Conservation (phyloP, 1,140 invertebrate genomes). For the Mylabris phalerata region DNA sequence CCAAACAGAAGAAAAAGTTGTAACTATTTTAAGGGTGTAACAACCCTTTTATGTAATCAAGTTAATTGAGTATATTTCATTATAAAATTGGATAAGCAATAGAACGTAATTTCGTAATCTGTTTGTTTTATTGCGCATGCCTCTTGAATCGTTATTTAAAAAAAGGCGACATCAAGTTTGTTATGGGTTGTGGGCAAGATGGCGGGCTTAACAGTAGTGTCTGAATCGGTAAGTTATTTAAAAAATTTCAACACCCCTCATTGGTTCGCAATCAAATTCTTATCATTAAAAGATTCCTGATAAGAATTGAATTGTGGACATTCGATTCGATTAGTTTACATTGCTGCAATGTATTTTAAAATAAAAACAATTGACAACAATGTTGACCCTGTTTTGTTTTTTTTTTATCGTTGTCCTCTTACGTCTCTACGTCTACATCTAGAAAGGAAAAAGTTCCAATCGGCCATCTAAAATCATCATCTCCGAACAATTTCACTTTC, state of each 20-base stretch:
- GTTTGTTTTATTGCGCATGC: slow-evolving; percentile 2
- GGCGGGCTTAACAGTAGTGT: slow-evolving; percentile 28
- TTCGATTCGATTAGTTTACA: too few relatives aligned
- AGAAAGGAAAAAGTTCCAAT: slow-evolving; percentile 8
- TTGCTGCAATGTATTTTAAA: too few relatives aligned
- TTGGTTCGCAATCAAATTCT: too few relatives aligned
- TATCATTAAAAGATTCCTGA: too few relatives aligned
- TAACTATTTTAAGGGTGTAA: background rate
- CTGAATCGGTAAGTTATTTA: slow-evolving; percentile 30
- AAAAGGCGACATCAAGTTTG: background rate
- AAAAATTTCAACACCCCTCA: background rate
- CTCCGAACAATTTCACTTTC: background rate
- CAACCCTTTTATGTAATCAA: background rate
- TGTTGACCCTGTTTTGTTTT: background rate
- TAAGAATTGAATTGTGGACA: too few relatives aligned
- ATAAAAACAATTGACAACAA: background rate
- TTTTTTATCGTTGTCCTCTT: background rate
- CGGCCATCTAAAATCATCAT: background rate
- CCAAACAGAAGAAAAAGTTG: slow-evolving; percentile 2
- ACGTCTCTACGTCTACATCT: background rate
- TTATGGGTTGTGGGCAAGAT: slow-evolving; percentile 31
- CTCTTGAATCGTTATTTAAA: too few relatives aligned
- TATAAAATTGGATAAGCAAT: background rate
- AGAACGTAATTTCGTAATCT: background rate
- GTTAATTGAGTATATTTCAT: too few relatives aligned